Conservation (phyloP, 2,888 invertebrate species). For the Apotomis betuletana region DNA sequence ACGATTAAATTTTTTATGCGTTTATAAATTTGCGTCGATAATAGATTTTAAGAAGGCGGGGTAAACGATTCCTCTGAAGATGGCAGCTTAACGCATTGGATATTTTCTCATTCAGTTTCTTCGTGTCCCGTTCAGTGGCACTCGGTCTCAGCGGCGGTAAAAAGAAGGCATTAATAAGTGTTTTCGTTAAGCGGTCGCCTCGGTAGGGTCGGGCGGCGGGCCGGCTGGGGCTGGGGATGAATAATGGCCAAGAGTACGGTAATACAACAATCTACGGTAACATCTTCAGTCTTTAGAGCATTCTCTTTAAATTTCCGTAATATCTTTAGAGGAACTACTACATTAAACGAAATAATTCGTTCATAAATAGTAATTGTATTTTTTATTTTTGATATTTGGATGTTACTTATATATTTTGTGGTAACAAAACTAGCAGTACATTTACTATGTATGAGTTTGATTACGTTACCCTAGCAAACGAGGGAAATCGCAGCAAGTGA, state of each 20-base stretch:
- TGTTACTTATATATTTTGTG: too few species aligned
- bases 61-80: slow-evolving; percentile 21
- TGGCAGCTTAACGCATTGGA: slow-evolving; percentile 19
- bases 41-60: slow-evolving; percentile 9
- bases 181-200: slow-evolving; percentile 28
- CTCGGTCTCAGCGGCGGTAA: slow-evolving; percentile 18
- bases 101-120: slow-evolving; percentile 20
- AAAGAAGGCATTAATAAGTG: slow-evolving; percentile 25
- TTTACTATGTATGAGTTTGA: too few species aligned
- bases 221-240: slow-evolving; percentile 8
- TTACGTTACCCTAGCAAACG: too few species aligned
- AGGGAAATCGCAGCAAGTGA: too few species aligned
- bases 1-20: neutral
- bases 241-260: slow-evolving; percentile 10
- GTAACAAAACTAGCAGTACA: too few species aligned
- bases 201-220: slow-evolving; percentile 12
- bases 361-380: too few species aligned
- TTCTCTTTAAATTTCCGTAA: neutral
- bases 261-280: slow-evolving; percentile 19
- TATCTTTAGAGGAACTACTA: too few species aligned
- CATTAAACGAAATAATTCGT: too few species aligned
- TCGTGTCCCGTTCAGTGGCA: slow-evolving; percentile 12
- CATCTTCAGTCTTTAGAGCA: neutral
- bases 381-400: too few species aligned
- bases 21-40: neutral